Conservation (phyloP, 2,888 invertebrate genomes). For the Caenorhabditis afra region DNA sequence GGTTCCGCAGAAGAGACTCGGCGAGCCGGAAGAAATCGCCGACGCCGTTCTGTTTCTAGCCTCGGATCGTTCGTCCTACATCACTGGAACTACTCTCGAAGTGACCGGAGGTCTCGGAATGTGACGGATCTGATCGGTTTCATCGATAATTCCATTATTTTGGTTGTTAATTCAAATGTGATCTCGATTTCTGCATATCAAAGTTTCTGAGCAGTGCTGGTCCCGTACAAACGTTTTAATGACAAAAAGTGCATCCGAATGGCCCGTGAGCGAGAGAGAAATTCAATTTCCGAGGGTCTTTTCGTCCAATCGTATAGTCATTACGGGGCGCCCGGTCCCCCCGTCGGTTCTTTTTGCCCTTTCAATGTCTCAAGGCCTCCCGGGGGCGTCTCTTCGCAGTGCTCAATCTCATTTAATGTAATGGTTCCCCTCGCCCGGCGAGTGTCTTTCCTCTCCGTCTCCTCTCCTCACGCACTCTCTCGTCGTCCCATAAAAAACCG, state of each 20-base stretch:
- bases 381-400: conserved; percentile 27
- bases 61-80: conserved; percentile 89
- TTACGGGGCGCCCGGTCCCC: conserved; percentile 17
- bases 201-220: too few species aligned
- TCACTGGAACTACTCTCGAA: conserved; percentile 90
- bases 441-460: conserved; percentile 11
- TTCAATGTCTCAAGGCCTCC: conserved; percentile 46
- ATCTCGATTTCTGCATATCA: neutral
- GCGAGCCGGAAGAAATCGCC: conserved; percentile 86
- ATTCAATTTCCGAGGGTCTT: too few species aligned
- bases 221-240: too few species aligned
- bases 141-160: too few species aligned
- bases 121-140: conserved; percentile 44
- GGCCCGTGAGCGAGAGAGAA: too few species aligned
- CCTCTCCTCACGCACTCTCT: conserved; percentile 11
- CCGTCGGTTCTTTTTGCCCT: conserved; percentile 27
- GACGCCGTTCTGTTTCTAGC: conserved; percentile 91
- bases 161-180: too few species aligned
- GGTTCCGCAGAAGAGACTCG: conserved; percentile 73
- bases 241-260: conserved; percentile 11
- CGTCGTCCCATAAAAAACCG: conserved; percentile 43
- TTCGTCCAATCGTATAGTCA: conserved; percentile 35
- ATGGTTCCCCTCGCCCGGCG: conserved; percentile 25
- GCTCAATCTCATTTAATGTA: conserved; percentile 59
- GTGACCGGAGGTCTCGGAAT: conserved; percentile 87